Percentiles rank a stretch among this genome's conserved stretches.
phyloP scores from a whole-genome alignment of 2,888 invertebrate genomes.

The Lasioglossum lativentre region DNA sequence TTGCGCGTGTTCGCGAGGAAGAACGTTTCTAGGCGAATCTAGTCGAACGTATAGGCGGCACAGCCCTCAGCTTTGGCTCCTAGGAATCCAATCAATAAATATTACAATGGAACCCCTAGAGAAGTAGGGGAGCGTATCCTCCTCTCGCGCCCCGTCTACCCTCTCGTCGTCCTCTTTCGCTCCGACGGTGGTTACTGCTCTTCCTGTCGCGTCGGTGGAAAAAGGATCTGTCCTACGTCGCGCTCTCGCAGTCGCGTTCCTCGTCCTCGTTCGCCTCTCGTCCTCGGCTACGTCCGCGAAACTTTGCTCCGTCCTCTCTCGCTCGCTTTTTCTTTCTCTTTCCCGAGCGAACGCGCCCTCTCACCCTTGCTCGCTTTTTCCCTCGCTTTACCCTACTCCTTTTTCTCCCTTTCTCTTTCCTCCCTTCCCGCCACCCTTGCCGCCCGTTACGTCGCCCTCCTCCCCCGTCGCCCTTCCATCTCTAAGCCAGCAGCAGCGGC shows the following conservation, averaged over 20 bases:
- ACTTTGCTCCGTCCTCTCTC: constrained; percentile 63
- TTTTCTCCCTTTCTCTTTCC: constrained; percentile 58
- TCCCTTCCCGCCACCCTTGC: constrained; percentile 34
- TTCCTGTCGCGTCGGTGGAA: constrained; percentile 69
- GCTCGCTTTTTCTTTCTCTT: not conserved
- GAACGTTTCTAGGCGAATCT: constrained; percentile 66
- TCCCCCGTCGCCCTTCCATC: constrained; percentile 61
- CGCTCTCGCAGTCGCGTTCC: constrained; percentile 69
- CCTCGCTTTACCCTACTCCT: constrained; percentile 56
- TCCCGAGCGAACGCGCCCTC: constrained; percentile 15
- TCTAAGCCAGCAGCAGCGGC: constrained; percentile 82
- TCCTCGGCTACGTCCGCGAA: constrained; percentile 71
- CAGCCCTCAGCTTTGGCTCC: constrained; percentile 77
- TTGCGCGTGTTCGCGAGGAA: not conserved
- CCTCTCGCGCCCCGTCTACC: constrained; percentile 54
- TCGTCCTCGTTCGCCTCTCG: constrained; percentile 68
- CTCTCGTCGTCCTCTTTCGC: constrained; percentile 27
- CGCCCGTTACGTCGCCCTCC: constrained; percentile 41
- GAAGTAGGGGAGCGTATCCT: constrained; percentile 79
- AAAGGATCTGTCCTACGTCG: constrained; percentile 73
- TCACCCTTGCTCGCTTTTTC: constrained; percentile 55
- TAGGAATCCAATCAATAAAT: constrained; percentile 84
- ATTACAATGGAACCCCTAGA: constrained; percentile 84
- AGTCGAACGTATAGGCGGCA: constrained; percentile 72
- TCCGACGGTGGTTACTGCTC: constrained; percentile 59